Evolutionary conservation across 2,113 vertebrate genomes (phyloP).

Genomic region (Stigmatopora nigra): DNA sequence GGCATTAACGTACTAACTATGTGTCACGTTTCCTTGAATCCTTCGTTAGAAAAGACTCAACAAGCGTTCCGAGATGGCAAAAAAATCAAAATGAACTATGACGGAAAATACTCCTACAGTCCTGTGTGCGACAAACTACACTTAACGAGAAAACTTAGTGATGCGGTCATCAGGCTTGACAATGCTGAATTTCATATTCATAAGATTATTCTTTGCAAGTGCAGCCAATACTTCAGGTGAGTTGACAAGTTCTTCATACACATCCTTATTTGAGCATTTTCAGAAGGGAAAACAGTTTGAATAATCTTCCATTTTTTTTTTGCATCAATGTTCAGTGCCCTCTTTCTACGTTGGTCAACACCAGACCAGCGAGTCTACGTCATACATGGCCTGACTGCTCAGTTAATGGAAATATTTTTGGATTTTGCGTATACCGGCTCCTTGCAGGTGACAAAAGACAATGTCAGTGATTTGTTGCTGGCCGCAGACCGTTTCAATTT

Average conservation of each 20-base stretch:
- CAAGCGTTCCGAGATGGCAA: neutral
- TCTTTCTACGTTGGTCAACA: slow-evolving; percentile 17
- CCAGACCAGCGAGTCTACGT: slow-evolving; percentile 13
- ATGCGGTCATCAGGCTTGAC: slow-evolving; percentile 18
- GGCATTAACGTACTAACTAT: neutral
- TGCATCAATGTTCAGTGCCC: slow-evolving; percentile 7
- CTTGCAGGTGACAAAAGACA: slow-evolving; percentile 62
- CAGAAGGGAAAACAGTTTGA: no score
- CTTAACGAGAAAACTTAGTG: slow-evolving; percentile 13
- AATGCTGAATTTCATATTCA: slow-evolving; percentile 13
- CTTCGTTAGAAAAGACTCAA: neutral
- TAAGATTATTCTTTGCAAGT: slow-evolving; percentile 34
- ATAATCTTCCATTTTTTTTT: neutral
- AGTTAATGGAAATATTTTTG: slow-evolving; percentile 30
- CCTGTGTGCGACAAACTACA: slow-evolving; percentile 23
- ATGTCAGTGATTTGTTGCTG: slow-evolving; percentile 66
- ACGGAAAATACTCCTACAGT: slow-evolving; percentile 5
- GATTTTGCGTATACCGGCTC: slow-evolving; percentile 40
- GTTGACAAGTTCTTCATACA: neutral
- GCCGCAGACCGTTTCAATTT: slow-evolving; percentile 74
- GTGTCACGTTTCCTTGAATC: neutral
- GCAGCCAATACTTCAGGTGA: slow-evolving; percentile 36
- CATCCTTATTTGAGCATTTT: neutral
- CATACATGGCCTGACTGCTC: slow-evolving; percentile 13
- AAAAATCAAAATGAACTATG: slow-evolving; percentile 4